Evolutionary conservation across 2,797 vertebrate species (phyloP).

Genomic region (Chelon labrosus): DNA sequence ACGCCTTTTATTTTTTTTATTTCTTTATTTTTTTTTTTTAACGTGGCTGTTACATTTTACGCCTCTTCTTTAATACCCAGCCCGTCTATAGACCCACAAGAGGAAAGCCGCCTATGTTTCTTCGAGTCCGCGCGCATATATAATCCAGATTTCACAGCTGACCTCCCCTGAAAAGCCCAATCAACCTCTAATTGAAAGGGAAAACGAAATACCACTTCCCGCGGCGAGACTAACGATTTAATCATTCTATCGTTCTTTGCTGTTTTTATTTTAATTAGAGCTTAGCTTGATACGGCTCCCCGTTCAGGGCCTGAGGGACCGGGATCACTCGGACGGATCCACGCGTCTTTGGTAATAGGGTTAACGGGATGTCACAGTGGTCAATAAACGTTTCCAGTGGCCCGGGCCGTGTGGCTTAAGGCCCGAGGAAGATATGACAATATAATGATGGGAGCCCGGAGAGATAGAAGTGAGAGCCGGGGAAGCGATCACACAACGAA

Average conservation of each 20-base stretch:
- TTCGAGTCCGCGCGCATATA: constrained; percentile 87
- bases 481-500: constrained; percentile 9
- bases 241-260: constrained; percentile 95
- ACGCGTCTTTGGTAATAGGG: constrained; percentile 91
- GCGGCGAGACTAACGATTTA: constrained; percentile 97
- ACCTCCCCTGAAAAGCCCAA: constrained; percentile 99
- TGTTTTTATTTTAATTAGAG: constrained; percentile 92
- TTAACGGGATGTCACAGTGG: constrained; percentile 86
- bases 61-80: constrained; percentile 17
- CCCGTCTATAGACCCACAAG: constrained; percentile 12
- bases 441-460: constrained; percentile 34
- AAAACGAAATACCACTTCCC: constrained; percentile 97
- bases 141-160: constrained; percentile 99
- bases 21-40: not conserved
- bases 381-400: constrained; percentile 84
- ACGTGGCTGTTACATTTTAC: not conserved
- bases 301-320: constrained; percentile 90
- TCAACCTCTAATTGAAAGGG: constrained; percentile 98
- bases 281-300: constrained; percentile 86
- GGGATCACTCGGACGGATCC: constrained; percentile 92
- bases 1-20: not conserved
- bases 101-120: constrained; percentile 31
- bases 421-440: constrained; percentile 50
- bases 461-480: constrained; percentile 28
- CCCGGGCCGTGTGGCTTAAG: constrained; percentile 54